Percentiles rank a stretch among this genome's conserved stretches.
Evolutionary conservation across 1,140 invertebrate species (phyloP).

Genomic region (Monomorium pharaonis): DNA sequence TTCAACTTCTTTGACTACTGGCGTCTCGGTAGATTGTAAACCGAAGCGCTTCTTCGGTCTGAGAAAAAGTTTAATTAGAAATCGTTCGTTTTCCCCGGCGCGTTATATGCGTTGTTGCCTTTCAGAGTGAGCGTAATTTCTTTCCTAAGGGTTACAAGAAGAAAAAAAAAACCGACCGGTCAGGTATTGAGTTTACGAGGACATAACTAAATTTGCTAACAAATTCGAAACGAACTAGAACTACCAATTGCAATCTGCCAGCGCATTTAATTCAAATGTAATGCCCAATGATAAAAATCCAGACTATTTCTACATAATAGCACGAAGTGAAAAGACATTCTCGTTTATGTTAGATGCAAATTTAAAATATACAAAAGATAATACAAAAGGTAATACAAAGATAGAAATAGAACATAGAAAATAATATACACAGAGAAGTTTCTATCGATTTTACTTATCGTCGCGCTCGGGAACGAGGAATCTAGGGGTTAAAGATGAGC

Average conservation of each 20-base stretch:
- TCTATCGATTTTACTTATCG: conserved; percentile 26
- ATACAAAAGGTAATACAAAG: background rate
- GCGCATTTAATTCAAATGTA: background rate
- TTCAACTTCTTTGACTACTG: conserved; percentile 46
- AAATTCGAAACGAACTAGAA: background rate
- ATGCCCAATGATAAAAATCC: background rate
- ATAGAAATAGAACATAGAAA: background rate
- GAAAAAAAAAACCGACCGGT: conserved; percentile 1
- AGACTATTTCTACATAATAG: background rate
- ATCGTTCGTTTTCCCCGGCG: conserved; percentile 13
- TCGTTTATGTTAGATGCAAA: background rate
- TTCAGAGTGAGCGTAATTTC: conserved; percentile 26
- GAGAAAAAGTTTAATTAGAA: conserved; percentile 54
- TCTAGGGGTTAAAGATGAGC: conserved; percentile 49
- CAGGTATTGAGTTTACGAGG: conserved; percentile 4
- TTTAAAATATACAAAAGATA: background rate
- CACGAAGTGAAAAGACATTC: background rate
- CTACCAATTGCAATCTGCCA: background rate
- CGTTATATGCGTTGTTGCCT: conserved; percentile 21
- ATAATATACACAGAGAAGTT: background rate
- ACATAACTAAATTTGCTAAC: background rate
- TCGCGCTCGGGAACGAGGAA: background rate
- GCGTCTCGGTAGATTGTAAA: conserved; percentile 39
- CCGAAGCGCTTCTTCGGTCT: conserved; percentile 35
- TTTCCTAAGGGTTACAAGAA: background rate